phyloP scores from a whole-genome alignment of 2,888 invertebrate species.

The Pollenia amentaria region DNA sequence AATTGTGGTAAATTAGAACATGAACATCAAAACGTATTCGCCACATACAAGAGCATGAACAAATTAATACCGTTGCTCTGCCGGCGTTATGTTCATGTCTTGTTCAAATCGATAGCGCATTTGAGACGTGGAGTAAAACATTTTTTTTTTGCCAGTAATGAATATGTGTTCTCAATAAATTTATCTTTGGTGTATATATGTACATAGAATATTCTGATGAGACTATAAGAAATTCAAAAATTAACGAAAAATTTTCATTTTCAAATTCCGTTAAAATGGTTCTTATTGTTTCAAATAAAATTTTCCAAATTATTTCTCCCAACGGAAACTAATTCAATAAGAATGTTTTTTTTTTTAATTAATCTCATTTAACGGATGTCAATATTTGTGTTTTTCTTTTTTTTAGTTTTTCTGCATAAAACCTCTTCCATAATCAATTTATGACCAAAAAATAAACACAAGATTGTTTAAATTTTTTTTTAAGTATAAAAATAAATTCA shows the following conservation, averaged over 20 bases:
- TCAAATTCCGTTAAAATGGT: background rate
- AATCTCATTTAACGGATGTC: constrained; percentile 49
- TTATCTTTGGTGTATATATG: too few relatives aligned
- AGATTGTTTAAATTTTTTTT: background rate
- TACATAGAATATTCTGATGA: background rate
- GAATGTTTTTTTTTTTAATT: background rate
- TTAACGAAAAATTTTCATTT: too few relatives aligned
- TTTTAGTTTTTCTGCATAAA: background rate
- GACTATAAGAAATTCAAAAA: background rate
- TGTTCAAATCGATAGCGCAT: too few relatives aligned
- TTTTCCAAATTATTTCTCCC: background rate
- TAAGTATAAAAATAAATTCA: background rate
- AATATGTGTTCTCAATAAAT: too few relatives aligned
- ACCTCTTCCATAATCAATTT: constrained; percentile 38
- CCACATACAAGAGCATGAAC: too few relatives aligned
- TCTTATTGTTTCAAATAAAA: background rate
- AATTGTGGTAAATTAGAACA: too few relatives aligned
- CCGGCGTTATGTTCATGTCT: too few relatives aligned
- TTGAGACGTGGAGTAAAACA: too few relatives aligned
- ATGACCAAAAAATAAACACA: constrained; percentile 43
- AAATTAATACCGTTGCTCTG: too few relatives aligned
- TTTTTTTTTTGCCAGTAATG: too few relatives aligned
- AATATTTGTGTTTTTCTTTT: constrained; percentile 47
- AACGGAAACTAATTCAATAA: constrained; percentile 17
- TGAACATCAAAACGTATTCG: too few relatives aligned